Evolutionary conservation across 2,888 invertebrate genomes (phyloP).

Genomic region (Drosophila hamatofila): DNA sequence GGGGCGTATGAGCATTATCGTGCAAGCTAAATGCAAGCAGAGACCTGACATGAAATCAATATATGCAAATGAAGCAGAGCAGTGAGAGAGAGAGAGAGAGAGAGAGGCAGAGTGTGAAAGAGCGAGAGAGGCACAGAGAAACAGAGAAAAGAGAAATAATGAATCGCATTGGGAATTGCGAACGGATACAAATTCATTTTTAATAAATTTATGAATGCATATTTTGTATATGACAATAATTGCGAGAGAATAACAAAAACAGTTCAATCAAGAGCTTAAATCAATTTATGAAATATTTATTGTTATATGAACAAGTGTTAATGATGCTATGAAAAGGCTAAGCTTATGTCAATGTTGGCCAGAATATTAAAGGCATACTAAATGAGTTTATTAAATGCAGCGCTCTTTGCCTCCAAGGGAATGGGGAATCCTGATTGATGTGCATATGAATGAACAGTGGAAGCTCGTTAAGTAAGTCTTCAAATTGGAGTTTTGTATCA

Average conservation of each 20-base stretch:
- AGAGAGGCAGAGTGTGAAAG: neutral
- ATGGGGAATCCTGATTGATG: neutral
- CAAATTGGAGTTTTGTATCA: neutral
- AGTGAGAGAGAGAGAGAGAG: neutral
- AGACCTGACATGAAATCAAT: conserved; percentile 57
- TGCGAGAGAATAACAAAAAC: conserved; percentile 8
- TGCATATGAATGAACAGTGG: neutral
- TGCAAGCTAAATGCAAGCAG: conserved; percentile 40
- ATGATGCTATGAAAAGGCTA: too few relatives aligned
- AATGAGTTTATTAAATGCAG: neutral
- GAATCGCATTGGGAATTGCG: conserved; percentile 21
- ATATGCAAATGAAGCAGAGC: conserved; percentile 62
- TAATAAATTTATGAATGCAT: conserved; percentile 9
- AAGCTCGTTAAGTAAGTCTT: neutral
- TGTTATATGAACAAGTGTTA: neutral
- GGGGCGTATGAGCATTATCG: conserved; percentile 40
- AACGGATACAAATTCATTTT: conserved; percentile 12
- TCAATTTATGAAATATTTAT: conserved; percentile 1
- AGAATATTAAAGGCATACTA: neutral
- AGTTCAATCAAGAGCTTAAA: conserved; percentile 6
- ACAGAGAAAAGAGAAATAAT: conserved; percentile 42
- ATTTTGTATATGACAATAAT: conserved; percentile 15
- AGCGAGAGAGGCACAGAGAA: neutral
- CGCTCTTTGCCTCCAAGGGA: neutral
- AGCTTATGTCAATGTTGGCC: neutral